Base-by-base conservation (phyloP, 2,113 vertebrate species). In the Chelonoidis abingdonii region DNA sequence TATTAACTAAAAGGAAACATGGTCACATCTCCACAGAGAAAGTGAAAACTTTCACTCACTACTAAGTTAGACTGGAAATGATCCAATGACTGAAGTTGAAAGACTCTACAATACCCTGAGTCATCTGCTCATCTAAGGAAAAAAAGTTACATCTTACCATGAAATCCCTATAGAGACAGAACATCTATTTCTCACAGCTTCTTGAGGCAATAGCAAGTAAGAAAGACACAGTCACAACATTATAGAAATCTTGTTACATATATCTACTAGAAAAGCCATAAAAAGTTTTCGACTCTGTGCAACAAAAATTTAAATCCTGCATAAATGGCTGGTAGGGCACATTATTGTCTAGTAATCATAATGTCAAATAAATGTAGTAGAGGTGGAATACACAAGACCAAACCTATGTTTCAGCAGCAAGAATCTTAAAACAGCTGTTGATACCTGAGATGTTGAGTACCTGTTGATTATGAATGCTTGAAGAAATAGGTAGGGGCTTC, bases 81-180 rank as follows among this genome's bases (percentile, higher is more conserved):
- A 29, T 56, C 7, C 0, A 0, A 83, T 50, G 6, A 50, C 0
- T 38, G 54, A 86, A 24, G 57, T 29, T 0, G 41, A 14, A 78
- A 84, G 10, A 9, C 5, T 38, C 80, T 29, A 22, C 59, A 53
- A 59, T 75, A 59, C 5, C 9, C 81, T 89, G 69, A 83, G 52
- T 29, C 89, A 19, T 38, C 17, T 3, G 10, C 27, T 22, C 1
- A 8, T 5, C 8, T 44, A n/a, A 84, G 31, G 57, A n/a, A 31
- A 84, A 75, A 22, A 41, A 76, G 22, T 16, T 87, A 1, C 49
- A 10, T 65, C 84, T 56, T 54, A 52, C 2, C 50, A 27, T 53
- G 44, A 41, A 81, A 75, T 25, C 84, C 19, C 47, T 41, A 29
- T 49, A 35, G 86, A 53, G 2, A 79, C 4, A 6, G 35, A 84